A percentile compares a stretch with the other conserved stretches of the same genome.
Evolutionary conservation across 2,797 vertebrate genomes (phyloP).

Genomic region (Pterois miles): DNA sequence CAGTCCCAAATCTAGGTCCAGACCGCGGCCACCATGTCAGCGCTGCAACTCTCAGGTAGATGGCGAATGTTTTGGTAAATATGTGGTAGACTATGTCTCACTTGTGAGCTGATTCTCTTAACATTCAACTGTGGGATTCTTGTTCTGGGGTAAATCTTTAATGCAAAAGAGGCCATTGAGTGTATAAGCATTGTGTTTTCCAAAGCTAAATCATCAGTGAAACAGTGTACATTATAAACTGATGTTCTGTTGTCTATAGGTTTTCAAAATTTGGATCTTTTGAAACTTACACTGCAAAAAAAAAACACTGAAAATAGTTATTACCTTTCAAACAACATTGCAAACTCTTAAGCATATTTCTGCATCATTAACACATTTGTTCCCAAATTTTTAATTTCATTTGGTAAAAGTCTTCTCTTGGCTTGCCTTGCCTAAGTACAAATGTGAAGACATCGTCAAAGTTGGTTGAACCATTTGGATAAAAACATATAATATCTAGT

Average conservation of each 20-base stretch:
- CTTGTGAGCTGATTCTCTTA: background rate
- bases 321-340: background rate
- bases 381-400: too few relatives aligned
- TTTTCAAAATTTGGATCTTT: background rate
- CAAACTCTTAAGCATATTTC: background rate
- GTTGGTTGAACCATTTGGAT: too few relatives aligned
- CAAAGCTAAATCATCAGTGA: background rate
- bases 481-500: too few relatives aligned
- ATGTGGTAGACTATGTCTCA: too few relatives aligned
- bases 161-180: background rate
- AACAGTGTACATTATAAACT: background rate
- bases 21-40: constrained; percentile 71
- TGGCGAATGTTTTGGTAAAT: background rate
- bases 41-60: constrained; percentile 87
- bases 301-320: background rate
- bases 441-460: too few relatives aligned
- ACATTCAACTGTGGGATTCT: background rate
- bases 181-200: background rate
- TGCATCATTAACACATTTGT: too few relatives aligned
- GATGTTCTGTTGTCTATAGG: background rate
- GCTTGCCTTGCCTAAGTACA: too few relatives aligned
- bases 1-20: constrained; percentile 50
- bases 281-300: background rate
- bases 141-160: background rate
- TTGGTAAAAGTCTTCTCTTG: too few relatives aligned